Evolutionary conservation across 2,888 invertebrate species (phyloP), one percentile per base, ranked within the genome.

Genomic region (Troilus luridus): DNA sequence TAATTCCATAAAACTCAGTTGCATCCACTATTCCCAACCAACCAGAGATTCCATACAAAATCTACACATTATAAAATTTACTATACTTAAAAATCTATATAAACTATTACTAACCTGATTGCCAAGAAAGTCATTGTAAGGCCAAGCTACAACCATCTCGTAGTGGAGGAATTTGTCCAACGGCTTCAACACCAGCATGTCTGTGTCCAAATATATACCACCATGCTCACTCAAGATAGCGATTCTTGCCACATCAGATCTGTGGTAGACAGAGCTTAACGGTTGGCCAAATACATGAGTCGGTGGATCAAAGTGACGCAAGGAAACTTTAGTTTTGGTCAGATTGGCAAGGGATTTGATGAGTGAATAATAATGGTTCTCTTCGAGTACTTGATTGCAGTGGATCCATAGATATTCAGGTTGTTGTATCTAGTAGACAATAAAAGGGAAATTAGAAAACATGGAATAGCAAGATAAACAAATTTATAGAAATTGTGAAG

Each of bases 201-300:
- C 94, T 24, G 93, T 93, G 91, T 94, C 94, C 58, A 94, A 92
- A 91, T 94, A 94, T 85, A 94, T 94, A 9, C 94, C 94, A 24
- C 94, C 94, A 92, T 93, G 93, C 90, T 93, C 91, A 93, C 93
- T 93, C 24, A 94, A 93, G 19, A 94, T 92, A 64, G 93, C 92
- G 11, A 94, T 93, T 41, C 94, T 92, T 41, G 94, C 93, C 9
- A 94, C 93, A 92, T 94, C 94, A 10, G 94, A 93, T 14, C 94
- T 93, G 91, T 94, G 94, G 91, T 93, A 94, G 0, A 94, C 93
- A 10, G 94, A 94, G 91, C 94, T 94, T 27, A 94, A 91, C 21
- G 92, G 93, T 91, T 94, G 94, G n/a, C 94, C 94, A 92, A 93
- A 94, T n/a, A 94, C 94, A 91, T 94, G 93, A 27, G 93, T 94